Evolutionary conservation across 2,797 vertebrate genomes (phyloP).

Genomic region (Aratinga solstitialis): DNA sequence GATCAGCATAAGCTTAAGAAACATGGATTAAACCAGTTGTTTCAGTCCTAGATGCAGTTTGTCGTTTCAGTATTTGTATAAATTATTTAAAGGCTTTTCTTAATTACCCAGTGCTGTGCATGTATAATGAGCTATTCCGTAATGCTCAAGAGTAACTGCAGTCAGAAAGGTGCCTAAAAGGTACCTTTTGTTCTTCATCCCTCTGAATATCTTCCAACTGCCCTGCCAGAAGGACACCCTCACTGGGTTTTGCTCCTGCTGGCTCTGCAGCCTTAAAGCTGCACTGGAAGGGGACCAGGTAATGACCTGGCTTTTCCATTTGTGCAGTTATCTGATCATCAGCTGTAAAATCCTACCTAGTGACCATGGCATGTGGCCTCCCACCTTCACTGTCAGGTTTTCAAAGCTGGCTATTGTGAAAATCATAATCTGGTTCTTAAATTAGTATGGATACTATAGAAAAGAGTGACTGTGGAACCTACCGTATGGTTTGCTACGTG

Average conservation of each 20-base stretch:
- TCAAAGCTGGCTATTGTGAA: background rate
- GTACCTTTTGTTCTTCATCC: background rate
- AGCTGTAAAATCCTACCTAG: background rate
- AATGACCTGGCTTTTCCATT: background rate
- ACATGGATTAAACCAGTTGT: background rate
- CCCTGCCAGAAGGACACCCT: background rate
- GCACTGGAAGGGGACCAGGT: background rate
- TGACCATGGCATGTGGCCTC: background rate
- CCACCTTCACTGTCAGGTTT: background rate
- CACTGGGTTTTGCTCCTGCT: background rate
- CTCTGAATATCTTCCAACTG: background rate
- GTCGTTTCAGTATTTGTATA: background rate
- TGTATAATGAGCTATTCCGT: background rate
- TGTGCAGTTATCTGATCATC: background rate
- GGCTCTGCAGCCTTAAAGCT: background rate
- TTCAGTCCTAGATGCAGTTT: background rate
- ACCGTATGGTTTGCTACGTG: accelerated
- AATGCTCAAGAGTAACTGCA: background rate
- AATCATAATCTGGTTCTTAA: background rate
- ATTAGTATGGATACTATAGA: accelerated
- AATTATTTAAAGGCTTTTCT: background rate
- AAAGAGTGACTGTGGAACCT: background rate
- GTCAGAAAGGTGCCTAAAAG: background rate
- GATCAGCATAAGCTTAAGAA: background rate
- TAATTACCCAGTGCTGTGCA: background rate